Evolutionary conservation across 2,797 vertebrate species (phyloP), one percentile per base, ranked within the genome.

Genomic region (Mareca strepera): DNA sequence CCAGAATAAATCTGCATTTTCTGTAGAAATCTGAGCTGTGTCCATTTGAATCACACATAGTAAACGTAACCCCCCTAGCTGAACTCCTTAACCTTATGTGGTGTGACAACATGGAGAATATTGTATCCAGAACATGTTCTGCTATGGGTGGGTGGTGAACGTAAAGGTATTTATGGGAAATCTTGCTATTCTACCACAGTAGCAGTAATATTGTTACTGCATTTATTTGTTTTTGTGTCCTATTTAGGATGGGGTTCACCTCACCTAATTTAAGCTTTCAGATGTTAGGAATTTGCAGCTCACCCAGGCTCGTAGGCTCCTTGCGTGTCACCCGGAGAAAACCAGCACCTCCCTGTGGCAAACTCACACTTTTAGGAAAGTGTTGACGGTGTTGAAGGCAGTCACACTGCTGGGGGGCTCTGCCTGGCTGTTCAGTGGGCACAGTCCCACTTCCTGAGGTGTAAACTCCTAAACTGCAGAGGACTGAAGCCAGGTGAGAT

Each of bases 1-100:
- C 85, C 85, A 90, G 52, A 60, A 66, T 48, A 86, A 86, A 90
- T 92, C 81, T 68, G 13, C 79, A 33, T 92, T 94, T 96, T 93
- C 64, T 69, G 44, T 92, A 67, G 85, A 86, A 93, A 92, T 85
- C 72, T 7, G 28, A 96, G 75, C 85, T 55, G 29, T 91, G 89
- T 94, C 93, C 22, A 1, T 84, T 93, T 74, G 85, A 95, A 97
- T 96, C 74, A 84, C 44, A 75, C 63, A 44, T 31, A 41, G 85
- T 72, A 77, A 94, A 85, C 3, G 23, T 77, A 92, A 72, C 11
- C 82, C 69, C 50, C 37, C 56, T 10, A 59, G 74, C 53, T 92
- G 82, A 93, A 82, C 83, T 93, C 53, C 53, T 58, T 93, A 62
- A 43, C 44, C 92, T 93, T 79, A 93, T 94, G 48, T 88, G 59